Evolutionary conservation across 2,113 vertebrate genomes (phyloP), one percentile per base, ranked within the genome.

Genomic region (Octodon degus): DNA sequence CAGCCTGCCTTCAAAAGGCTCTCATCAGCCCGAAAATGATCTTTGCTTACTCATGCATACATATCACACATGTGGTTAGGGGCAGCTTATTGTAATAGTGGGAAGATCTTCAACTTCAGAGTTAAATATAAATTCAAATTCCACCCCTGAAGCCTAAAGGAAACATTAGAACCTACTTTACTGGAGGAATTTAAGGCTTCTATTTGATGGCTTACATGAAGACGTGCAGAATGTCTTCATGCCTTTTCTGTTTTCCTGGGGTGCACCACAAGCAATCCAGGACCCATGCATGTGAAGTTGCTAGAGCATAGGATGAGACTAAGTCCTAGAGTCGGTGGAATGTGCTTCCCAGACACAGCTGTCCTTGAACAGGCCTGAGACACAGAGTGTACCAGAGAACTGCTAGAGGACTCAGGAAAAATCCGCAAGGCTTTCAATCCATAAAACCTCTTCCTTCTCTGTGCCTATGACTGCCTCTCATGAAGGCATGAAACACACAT

Each of bases 111-210:
- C 14, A 87, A 53, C 30, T 65, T 95, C 72, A 77, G 32, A 72
- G 62, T 76, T 90, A 90, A 96, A 92, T 9, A 30, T 5, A 82
- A 19, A 67, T 40, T 63, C 62, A 68, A 84, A 76, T 86, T 50
- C 58, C 60, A 70, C 25, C 25, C n/a, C 55, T 25, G 3, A n/a
- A 32, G n/a, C 55, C 68, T 63, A 79, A 60, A 97, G 82, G 43
- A 90, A 94, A 20, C 50, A 11, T 87, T 55, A 87, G 67, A 80
- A 83, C 34, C 53, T 83, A 24, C 81, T 80, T 97, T 68, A n/a
- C 62, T 58, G 43, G 40, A 93, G 32, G 50, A 58, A 80, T 86
- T 50, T 24, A 84, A 79, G 55, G 55, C n/a, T n/a, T n/a, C 70
- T 50, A 0, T 55, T 55, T 37, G 17, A n/a, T 87, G 62, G 90